phyloP scores from a whole-genome alignment of 2,888 invertebrate genomes.

The Cephus pygmeus region DNA sequence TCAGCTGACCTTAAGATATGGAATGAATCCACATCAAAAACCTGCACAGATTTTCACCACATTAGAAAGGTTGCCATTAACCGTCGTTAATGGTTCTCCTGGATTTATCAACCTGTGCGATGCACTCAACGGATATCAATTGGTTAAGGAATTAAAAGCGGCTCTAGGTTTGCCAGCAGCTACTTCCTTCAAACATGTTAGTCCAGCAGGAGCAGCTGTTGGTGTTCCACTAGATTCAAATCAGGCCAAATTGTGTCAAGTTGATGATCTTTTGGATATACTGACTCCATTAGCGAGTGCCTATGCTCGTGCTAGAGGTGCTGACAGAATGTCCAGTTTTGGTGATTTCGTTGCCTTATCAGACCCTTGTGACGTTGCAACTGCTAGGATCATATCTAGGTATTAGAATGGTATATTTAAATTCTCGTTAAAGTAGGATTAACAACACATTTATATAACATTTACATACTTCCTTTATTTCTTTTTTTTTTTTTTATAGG shows the following conservation, averaged over 20 bases:
- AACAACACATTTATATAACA: background rate
- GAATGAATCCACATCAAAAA: constrained; percentile 98
- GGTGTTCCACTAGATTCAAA: constrained; percentile 80
- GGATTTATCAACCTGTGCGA: constrained; percentile 98
- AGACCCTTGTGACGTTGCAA: constrained; percentile 88
- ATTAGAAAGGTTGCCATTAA: constrained; percentile 82
- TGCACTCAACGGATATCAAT: constrained; percentile 96
- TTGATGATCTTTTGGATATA: constrained; percentile 80
- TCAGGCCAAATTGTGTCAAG: constrained; percentile 92
- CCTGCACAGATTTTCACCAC: constrained; percentile 93
- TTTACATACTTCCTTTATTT: constrained; percentile 7
- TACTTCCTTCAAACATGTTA: constrained; percentile 97
- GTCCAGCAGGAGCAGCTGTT: constrained; percentile 97
- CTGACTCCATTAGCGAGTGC: constrained; percentile 88
- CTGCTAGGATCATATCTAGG: constrained; percentile 91
- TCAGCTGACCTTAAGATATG: constrained; percentile 90
- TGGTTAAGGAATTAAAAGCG: constrained; percentile 87
- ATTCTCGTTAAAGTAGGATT: background rate
- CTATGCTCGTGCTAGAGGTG: constrained; percentile 96
- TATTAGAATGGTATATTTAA: constrained; percentile 38
- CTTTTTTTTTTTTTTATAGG: constrained; percentile 50
- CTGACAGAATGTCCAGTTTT: constrained; percentile 99
- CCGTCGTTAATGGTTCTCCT: constrained; percentile 92
- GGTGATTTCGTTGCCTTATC: constrained; percentile 97
- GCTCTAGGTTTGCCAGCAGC: constrained; percentile 90